Percentiles rank a stretch among this genome's conserved stretches.
These are phyloP conservation scores for Cromileptes altivelis DNA, from an alignment of 2,113 vertebrate species.

Conservation along the genomic window DNA sequence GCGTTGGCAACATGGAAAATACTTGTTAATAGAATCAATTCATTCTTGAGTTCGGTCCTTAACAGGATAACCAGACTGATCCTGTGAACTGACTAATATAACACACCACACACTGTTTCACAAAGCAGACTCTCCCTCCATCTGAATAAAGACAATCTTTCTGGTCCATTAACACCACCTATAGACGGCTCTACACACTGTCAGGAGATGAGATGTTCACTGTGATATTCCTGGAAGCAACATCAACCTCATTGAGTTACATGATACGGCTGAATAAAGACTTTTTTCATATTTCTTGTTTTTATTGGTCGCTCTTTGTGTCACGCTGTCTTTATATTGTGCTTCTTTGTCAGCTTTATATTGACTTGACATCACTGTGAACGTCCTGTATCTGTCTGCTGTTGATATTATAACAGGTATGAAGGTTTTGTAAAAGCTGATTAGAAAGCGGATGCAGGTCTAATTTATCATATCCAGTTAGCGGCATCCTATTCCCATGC, in stretches of 20 bases:
- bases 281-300: neutral
- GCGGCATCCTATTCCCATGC: slow-evolving; percentile 37
- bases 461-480: slow-evolving; percentile 74
- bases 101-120: neutral
- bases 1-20: neutral
- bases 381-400: slow-evolving; percentile 6
- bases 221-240: slow-evolving; percentile 3
- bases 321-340: neutral
- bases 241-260: neutral
- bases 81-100: too few relatives aligned
- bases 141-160: slow-evolving; percentile 28
- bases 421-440: slow-evolving; percentile 57
- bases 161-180: slow-evolving; percentile 39
- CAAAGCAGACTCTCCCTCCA: neutral
- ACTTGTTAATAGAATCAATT: neutral
- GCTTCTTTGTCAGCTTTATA: slow-evolving; percentile 22
- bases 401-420: slow-evolving; percentile 37
- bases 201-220: slow-evolving; percentile 16
- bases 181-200: neutral
- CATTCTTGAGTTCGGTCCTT: neutral
- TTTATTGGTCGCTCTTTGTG: slow-evolving; percentile 31
- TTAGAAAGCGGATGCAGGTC: slow-evolving; percentile 54
- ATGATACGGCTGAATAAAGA: slow-evolving; percentile 9
- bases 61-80: neutral
- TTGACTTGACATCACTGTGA: slow-evolving; percentile 16